These are phyloP conservation scores for Brachypterus glaber DNA, from an alignment of 2,888 invertebrate species.

Conservation along the genomic window DNA sequence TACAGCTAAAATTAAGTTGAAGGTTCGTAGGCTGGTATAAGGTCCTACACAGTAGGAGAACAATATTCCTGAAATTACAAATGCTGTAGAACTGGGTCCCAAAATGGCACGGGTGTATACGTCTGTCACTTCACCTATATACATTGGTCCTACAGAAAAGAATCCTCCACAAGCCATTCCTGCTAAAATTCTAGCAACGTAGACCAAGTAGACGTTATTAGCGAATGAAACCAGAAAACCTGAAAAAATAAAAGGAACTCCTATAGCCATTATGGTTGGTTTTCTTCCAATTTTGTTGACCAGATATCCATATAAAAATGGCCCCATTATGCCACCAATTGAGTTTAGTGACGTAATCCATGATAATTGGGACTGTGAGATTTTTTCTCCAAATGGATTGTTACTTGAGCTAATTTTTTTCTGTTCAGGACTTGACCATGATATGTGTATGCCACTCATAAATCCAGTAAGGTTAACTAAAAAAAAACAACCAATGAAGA, in stretches of 20 bases:
- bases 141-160: slow-evolving; percentile 68
- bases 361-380: too few species aligned
- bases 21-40: slow-evolving; percentile 13
- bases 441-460: too few species aligned
- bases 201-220: slow-evolving; percentile 23
- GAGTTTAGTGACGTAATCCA: slow-evolving; percentile 43
- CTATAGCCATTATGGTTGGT: slow-evolving; percentile 51
- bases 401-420: too few species aligned
- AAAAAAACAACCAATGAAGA: too few species aligned
- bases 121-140: slow-evolving; percentile 75
- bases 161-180: slow-evolving; percentile 57
- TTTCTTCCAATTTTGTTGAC: slow-evolving; percentile 58
- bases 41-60: slow-evolving; percentile 31
- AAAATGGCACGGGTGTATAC: slow-evolving; percentile 65
- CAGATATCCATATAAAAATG: slow-evolving; percentile 54
- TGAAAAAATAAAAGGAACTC: slow-evolving; percentile 52
- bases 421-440: too few species aligned
- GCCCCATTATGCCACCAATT: slow-evolving; percentile 46
- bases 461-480: too few species aligned
- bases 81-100: slow-evolving; percentile 56
- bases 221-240: slow-evolving; percentile 15
- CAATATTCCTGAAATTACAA: slow-evolving; percentile 56
- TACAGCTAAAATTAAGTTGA: slow-evolving; percentile 11
- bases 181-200: slow-evolving; percentile 47
- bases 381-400: too few species aligned